These are phyloP conservation scores for Halictus rubicundus DNA, from an alignment of 1,140 invertebrate genomes.

Conservation along the genomic window DNA sequence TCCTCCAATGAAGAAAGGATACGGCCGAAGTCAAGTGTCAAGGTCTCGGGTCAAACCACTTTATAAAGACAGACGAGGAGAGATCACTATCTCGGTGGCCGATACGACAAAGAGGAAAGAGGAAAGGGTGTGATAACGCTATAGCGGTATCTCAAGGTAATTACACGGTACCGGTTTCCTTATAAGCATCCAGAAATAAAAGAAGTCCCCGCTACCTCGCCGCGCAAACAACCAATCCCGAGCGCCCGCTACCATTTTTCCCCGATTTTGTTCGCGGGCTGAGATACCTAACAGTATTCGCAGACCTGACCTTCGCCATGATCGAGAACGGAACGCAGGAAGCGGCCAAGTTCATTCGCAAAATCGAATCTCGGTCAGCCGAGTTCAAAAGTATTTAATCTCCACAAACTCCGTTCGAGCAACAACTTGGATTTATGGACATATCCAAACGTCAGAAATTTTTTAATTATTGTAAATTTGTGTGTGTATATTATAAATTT, in stretches of 20 bases:
- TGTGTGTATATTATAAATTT: too few species aligned
- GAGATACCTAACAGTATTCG: background rate
- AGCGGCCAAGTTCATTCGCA: too few species aligned
- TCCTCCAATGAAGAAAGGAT: constrained; percentile 27
- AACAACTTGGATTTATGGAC: too few species aligned
- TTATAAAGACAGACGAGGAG: constrained; percentile 40
- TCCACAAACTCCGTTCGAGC: too few species aligned
- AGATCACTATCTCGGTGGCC: constrained; percentile 31
- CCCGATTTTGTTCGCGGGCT: background rate
- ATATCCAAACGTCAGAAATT: too few species aligned
- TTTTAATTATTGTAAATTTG: too few species aligned
- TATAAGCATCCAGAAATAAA: constrained; percentile 31
- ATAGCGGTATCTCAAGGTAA: constrained; percentile 49
- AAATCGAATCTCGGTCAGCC: too few species aligned
- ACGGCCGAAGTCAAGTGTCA: constrained; percentile 38
- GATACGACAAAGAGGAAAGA: constrained; percentile 39
- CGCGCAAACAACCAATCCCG: background rate
- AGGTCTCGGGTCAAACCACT: constrained; percentile 47
- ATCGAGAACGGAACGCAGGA: too few species aligned
- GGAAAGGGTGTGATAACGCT: constrained; percentile 39
- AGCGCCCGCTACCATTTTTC: background rate
- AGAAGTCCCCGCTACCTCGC: background rate
- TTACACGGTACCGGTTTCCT: constrained; percentile 50
- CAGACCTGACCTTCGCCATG: too few species aligned
- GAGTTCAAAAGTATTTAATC: too few species aligned